Evolutionary conservation across 92 coral and sea anemone genomes (phyloP).

Genomic region (Parazoanthus darwini): DNA sequence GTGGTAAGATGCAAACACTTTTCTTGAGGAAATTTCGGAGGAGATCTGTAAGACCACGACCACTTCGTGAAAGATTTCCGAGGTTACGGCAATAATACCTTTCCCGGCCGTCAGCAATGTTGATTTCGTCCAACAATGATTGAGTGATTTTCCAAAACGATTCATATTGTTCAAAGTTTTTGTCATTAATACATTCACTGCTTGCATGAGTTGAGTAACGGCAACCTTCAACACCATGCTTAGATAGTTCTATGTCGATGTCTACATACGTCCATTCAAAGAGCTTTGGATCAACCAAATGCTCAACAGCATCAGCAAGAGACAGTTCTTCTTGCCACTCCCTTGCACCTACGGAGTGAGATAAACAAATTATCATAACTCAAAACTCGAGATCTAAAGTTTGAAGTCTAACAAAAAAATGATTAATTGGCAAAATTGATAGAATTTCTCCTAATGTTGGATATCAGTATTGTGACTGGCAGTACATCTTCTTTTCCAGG

Average conservation of each 20-base stretch:
- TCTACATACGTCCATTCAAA: not conserved
- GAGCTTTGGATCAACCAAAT: not conserved
- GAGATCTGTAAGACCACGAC: not conserved
- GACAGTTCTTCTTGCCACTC: not conserved
- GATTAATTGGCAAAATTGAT: too few relatives aligned
- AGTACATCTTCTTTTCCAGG: too few relatives aligned
- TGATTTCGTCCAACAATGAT: too few relatives aligned
- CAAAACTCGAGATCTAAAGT: not conserved
- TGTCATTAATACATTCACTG: too few relatives aligned
- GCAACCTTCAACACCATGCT: too few relatives aligned
- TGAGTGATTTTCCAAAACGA: too few relatives aligned
- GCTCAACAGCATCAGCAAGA: not conserved
- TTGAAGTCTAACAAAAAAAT: not conserved
- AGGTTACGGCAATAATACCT: not conserved
- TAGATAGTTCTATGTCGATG: too few relatives aligned
- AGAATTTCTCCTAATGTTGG: too few relatives aligned
- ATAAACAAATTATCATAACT: not conserved
- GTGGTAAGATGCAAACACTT: constrained; percentile 26
- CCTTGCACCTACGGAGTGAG: not conserved
- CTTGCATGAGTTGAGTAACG: too few relatives aligned
- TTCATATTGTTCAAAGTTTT: too few relatives aligned
- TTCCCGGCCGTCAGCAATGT: not conserved
- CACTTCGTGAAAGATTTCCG: too few relatives aligned
- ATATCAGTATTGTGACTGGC: too few relatives aligned
- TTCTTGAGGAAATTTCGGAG: not conserved